Percentiles rank a stretch among this genome's conserved stretches.
Conservation (phyloP, 2,797 vertebrate species). For the Todus mexicanus region DNA sequence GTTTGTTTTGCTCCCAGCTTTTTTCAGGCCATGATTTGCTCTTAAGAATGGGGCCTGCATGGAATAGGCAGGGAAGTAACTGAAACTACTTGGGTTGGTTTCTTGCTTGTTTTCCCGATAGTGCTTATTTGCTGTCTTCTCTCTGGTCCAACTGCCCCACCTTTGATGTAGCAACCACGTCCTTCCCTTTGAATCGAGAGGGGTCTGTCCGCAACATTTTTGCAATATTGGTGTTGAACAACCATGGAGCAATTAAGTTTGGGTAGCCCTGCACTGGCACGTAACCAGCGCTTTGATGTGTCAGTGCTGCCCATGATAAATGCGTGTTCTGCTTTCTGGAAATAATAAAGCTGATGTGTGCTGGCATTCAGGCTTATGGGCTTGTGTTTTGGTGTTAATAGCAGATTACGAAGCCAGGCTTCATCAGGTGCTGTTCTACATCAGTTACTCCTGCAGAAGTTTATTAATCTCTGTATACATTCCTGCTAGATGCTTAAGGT, state of each 20-base stretch:
- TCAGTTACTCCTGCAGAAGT: background rate
- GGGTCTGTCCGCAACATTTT: background rate
- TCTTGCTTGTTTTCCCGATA: background rate
- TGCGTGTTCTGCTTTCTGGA: background rate
- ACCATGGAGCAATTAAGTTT: background rate
- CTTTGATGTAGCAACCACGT: background rate
- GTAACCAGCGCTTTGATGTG: background rate
- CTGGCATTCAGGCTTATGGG: background rate
- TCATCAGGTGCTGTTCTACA: background rate
- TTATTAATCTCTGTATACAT: background rate
- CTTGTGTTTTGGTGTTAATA: background rate
- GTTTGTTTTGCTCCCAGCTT: background rate
- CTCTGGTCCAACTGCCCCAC: background rate
- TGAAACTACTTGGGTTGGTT: background rate
- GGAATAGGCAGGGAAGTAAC: background rate
- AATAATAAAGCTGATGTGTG: background rate
- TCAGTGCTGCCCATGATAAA: background rate
- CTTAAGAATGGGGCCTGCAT: background rate
- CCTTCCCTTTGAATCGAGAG: background rate
- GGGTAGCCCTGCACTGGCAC: background rate
- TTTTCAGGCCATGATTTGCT: background rate
- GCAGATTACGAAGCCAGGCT: background rate
- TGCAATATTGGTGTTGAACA: background rate
- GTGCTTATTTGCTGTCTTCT: background rate
- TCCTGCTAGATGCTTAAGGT: background rate